phyloP scores from a whole-genome alignment of 2,113 vertebrate species.

The Laterallus jamaicensis region DNA sequence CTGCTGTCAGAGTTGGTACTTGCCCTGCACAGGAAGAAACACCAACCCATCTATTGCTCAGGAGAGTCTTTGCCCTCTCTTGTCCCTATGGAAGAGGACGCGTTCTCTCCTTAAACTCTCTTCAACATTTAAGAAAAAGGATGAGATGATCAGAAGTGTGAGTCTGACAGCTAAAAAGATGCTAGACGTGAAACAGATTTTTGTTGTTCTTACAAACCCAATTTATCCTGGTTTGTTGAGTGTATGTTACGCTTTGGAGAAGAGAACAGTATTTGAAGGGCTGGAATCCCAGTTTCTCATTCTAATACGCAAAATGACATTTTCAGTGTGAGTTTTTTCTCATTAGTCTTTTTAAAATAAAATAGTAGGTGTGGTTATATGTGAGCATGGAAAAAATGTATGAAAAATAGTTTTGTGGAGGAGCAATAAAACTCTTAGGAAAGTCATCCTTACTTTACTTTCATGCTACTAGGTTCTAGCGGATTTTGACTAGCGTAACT shows the following conservation, averaged over 20 bases:
- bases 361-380: not conserved
- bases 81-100: not conserved
- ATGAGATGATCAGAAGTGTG: not conserved
- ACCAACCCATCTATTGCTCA: fast-evolving
- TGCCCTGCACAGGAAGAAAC: not conserved
- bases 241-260: not conserved
- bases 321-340: not conserved
- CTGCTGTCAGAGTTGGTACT: not conserved
- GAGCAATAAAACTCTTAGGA: not conserved
- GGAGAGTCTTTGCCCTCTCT: not conserved
- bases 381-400: not conserved
- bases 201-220: not conserved
- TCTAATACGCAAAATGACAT: not conserved
- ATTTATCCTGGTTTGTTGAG: not conserved
- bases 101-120: not conserved
- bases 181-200: conserved; percentile 24
- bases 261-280: not conserved
- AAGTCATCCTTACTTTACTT: not conserved
- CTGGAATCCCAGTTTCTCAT: not conserved
- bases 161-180: conserved; percentile 21
- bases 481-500: not conserved
- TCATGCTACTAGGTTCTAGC: not conserved
- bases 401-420: not conserved
- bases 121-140: not conserved
- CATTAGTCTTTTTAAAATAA: not conserved